phyloP scores from a whole-genome alignment of 2,113 vertebrate species.

The Myocastor coypus region DNA sequence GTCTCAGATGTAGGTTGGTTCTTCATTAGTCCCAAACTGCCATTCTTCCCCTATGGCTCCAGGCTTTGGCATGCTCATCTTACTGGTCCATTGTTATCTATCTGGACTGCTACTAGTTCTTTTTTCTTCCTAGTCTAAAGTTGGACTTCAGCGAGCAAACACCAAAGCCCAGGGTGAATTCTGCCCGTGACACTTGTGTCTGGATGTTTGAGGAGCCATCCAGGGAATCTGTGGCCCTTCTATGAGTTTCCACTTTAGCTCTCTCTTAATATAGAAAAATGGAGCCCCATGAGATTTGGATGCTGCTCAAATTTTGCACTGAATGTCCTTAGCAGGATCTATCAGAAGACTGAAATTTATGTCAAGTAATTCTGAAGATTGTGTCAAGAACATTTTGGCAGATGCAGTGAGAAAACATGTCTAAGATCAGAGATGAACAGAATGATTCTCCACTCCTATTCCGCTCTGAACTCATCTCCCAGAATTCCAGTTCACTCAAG shows the following conservation, averaged over 20 bases:
- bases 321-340: background rate
- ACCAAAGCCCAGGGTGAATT: background rate
- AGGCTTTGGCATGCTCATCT: fast-evolving
- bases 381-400: background rate
- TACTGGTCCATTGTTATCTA: background rate
- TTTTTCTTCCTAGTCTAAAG: background rate
- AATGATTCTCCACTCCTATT: fast-evolving
- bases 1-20: background rate
- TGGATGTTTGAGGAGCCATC: background rate
- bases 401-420: fast-evolving
- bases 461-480: background rate
- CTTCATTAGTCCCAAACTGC: background rate
- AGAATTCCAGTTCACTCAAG: background rate
- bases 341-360: background rate
- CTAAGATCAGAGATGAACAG: background rate
- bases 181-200: background rate
- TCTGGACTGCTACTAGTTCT: background rate
- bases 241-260: background rate
- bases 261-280: background rate
- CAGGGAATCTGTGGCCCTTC: background rate
- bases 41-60: no score
- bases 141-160: background rate
- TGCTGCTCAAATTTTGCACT: background rate
- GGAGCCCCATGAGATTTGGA: background rate
- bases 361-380: background rate